Evolutionary conservation across 2,888 invertebrate species (phyloP).

Genomic region (Epinotia nisella): DNA sequence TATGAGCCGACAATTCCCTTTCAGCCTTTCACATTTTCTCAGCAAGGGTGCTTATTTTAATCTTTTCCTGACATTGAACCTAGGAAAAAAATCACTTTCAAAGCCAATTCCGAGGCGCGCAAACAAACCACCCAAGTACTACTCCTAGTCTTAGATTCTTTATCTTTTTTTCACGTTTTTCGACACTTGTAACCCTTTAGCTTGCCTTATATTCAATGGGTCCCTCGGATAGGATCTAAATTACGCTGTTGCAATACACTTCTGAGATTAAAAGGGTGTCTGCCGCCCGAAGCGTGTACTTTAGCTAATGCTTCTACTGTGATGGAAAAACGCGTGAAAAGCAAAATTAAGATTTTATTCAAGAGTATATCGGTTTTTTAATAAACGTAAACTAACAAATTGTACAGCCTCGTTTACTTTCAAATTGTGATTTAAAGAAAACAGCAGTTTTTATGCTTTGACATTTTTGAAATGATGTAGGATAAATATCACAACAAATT

Average conservation of each 20-base stretch:
- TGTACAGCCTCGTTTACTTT: background rate
- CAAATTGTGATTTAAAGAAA: background rate
- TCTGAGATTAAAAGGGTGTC: conserved; percentile 81
- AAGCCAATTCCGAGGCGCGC: conserved; percentile 35
- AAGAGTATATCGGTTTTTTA: conserved; percentile 12
- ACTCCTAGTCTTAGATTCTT: conserved; percentile 63
- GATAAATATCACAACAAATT: no score
- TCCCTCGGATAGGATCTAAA: conserved; percentile 78
- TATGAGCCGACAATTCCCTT: conserved; percentile 22
- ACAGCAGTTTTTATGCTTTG: no score
- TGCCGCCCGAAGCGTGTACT: conserved; percentile 67
- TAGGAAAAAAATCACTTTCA: conserved; percentile 50
- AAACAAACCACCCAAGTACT: conserved; percentile 45
- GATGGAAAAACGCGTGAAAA: conserved; percentile 28
- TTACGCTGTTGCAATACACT: conserved; percentile 77
- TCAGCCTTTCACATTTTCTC: conserved; percentile 11
- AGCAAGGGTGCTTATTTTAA: conserved; percentile 26
- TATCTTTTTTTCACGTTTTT: conserved; percentile 65
- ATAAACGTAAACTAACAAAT: background rate
- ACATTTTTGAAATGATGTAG: no score
- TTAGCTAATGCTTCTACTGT: conserved; percentile 48
- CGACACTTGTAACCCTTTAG: conserved; percentile 69
- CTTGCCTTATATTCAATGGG: conserved; percentile 70
- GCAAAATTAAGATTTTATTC: conserved; percentile 29
- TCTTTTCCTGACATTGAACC: conserved; percentile 36